Evolutionary conservation across 2,888 invertebrate genomes (phyloP).

Genomic region (Parthenolecanium corni): DNA sequence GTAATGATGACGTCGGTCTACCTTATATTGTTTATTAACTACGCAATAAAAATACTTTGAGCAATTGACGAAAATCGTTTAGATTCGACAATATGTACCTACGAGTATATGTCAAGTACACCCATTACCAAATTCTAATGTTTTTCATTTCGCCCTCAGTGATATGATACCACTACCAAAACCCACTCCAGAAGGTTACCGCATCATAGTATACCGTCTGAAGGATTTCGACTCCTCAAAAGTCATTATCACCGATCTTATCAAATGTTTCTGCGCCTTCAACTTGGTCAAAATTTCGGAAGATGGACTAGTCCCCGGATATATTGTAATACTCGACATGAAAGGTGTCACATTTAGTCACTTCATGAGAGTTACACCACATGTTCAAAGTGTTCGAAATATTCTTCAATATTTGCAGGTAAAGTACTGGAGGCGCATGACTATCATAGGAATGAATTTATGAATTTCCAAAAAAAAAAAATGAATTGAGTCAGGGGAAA

Average conservation of each 20-base stretch:
- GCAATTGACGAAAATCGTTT: background rate
- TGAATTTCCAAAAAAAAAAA: too few species aligned
- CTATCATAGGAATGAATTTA: background rate
- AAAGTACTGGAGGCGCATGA: too few species aligned
- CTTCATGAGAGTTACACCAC: constrained; percentile 34
- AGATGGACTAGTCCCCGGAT: constrained; percentile 35
- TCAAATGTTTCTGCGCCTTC: constrained; percentile 35
- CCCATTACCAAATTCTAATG: background rate
- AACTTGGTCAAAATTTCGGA: constrained; percentile 36
- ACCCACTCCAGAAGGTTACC: constrained; percentile 35
- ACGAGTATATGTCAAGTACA: too few species aligned
- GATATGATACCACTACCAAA: constrained; percentile 34
- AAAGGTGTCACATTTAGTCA: constrained; percentile 35
- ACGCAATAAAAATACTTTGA: background rate
- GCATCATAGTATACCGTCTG: constrained; percentile 35
- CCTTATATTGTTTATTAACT: background rate
- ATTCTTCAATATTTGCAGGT: constrained; percentile 37
- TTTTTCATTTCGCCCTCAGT: constrained; percentile 30
- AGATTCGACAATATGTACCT: background rate
- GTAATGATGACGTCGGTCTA: constrained; percentile 41
- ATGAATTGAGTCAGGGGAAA: too few species aligned
- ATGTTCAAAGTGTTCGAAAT: constrained; percentile 34
- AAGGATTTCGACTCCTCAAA: constrained; percentile 34
- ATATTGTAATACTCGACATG: constrained; percentile 36
- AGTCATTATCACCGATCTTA: constrained; percentile 33